Conservation (phyloP, 2,888 invertebrate genomes). For the Polyommatus iphigenia region DNA sequence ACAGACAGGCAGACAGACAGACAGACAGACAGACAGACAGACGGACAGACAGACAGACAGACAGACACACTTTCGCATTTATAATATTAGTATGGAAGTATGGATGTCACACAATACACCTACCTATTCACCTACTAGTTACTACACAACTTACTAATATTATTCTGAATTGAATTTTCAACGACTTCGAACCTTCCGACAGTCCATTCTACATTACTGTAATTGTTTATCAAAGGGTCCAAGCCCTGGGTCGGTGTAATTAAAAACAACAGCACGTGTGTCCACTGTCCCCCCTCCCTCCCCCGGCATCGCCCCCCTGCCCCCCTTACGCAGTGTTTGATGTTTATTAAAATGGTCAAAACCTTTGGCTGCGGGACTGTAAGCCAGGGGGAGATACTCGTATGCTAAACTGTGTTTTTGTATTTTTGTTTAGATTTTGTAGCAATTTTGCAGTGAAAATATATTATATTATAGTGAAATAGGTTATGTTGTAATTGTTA, state of each 20-base stretch:
- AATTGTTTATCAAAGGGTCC: constrained; percentile 18
- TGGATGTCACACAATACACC: not conserved
- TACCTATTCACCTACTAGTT: not conserved
- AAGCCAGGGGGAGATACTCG: constrained; percentile 33
- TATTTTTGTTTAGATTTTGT: not conserved
- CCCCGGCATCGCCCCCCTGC: not conserved
- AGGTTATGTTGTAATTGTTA: too few species aligned
- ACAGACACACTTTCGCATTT: too few species aligned
- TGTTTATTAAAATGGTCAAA: constrained; percentile 67
- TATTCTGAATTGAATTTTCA: not conserved
- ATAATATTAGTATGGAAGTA: too few species aligned
- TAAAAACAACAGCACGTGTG: constrained; percentile 18
- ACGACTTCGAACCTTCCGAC: not conserved
- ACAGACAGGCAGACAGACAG: too few species aligned
- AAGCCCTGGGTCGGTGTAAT: constrained; percentile 4
- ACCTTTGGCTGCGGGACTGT: constrained; percentile 46
- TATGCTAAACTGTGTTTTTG: constrained; percentile 24
- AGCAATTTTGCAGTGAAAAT: not conserved
- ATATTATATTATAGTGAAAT: too few species aligned
- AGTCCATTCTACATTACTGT: constrained; percentile 3
- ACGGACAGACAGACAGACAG: too few species aligned
- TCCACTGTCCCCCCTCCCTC: not conserved
- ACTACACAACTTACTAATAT: not conserved
- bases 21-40: too few species aligned
- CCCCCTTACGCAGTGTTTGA: constrained; percentile 41